Evolutionary conservation across 2,888 invertebrate genomes (phyloP), one percentile per base, ranked within the genome.

Genomic region (Ischnus inquisitorius): DNA sequence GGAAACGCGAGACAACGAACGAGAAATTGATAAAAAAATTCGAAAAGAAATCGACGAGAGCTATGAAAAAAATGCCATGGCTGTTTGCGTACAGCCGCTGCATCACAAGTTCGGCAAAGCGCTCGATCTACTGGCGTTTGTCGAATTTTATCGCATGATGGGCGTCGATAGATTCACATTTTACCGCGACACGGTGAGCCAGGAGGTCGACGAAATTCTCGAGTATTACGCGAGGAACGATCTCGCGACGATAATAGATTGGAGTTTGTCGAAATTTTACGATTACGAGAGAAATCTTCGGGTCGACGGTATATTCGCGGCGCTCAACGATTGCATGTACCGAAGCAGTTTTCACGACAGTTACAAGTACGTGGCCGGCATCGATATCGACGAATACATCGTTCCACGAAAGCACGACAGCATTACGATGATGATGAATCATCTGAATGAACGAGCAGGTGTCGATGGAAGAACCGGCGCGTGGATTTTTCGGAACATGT

Each of bases 151-250:
- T 85, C 91, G 93, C 0, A 87, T 94, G 75, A 91, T 94, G 86
- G 95, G 95, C 0, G 94, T 93, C 22, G 90, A 90, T 0, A 93
- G 94, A 79, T 95, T 95, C 78, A 94, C 94, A 51, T 94, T 95
- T 85, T 95, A 95, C 87, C 91, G 93, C 14, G 89, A 93, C 84
- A 92, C 93, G 8, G 91, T 93, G 39, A 92, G 90, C 1, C 83
- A 89, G 2, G 90, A 93, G 34, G 93, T 94, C 8, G 87, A 90
- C 8, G 88, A 88, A 1, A 90, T 94, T 1, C 88, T 95, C 22
- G 80, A 90, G 1, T 89, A 93, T 83, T 95, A 95, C 83, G 87
- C 89, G 12, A 84, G 85, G 0, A 57, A 86, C 1, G 92, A 92
- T 0, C 22, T 93, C 3, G 93, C 92, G 1, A 92, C 93, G 12